Evolutionary conservation across 2,888 invertebrate genomes (phyloP).

Genomic region (Erynnis tages): DNA sequence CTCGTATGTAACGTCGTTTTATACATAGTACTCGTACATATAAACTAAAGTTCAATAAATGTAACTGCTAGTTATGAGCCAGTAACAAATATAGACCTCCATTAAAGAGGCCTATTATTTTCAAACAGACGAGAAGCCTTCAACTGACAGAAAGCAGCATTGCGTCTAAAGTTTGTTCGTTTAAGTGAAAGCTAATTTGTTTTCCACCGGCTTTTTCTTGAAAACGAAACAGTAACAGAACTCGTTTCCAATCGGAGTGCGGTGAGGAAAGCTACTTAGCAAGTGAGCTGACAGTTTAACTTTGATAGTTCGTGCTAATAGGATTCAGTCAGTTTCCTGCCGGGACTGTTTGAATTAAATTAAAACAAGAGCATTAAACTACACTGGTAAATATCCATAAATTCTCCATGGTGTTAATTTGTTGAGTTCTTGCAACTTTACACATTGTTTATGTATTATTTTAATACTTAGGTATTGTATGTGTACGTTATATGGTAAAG

Average conservation of each 20-base stretch:
- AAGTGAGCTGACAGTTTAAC: conserved; percentile 8
- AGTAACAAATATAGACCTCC: no score
- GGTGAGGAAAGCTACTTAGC: conserved; percentile 10
- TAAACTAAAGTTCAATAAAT: no score
- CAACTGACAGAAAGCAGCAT: conserved; percentile 17
- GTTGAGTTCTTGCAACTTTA: no score
- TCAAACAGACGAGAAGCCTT: background rate
- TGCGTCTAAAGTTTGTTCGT: conserved; percentile 16
- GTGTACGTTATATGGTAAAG: no score
- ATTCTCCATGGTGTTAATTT: no score
- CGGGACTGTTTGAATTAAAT: background rate
- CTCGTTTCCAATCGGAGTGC: conserved; percentile 17
- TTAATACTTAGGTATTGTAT: no score
- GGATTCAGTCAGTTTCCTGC: conserved; percentile 1
- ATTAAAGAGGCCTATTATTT: background rate
- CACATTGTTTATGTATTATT: no score
- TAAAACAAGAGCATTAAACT: no score
- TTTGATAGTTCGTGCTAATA: conserved; percentile 15
- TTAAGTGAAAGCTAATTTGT: conserved; percentile 17
- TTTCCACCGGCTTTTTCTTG: conserved; percentile 9
- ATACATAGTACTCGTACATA: no score
- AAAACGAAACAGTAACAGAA: conserved; percentile 17
- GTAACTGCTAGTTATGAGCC: no score
- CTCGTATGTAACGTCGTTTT: no score
- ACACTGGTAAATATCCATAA: no score